A percentile compares a stretch with the other conserved stretches of the same genome.
Evolutionary conservation across 1,140 invertebrate genomes (phyloP).

Genomic region (Atta colombica): DNA sequence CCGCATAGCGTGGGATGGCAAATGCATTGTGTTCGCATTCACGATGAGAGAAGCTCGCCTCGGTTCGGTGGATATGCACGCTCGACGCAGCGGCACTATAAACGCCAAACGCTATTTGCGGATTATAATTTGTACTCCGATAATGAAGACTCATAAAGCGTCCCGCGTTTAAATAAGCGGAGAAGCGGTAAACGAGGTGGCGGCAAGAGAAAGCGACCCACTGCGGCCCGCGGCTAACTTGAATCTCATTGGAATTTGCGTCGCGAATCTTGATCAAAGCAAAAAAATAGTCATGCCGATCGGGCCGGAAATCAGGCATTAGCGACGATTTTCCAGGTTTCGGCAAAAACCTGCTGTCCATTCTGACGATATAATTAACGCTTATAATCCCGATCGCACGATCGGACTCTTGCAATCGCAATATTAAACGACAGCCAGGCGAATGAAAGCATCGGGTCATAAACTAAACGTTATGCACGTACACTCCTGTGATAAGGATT

Average conservation of each 20-base stretch:
- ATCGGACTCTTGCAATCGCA: not conserved
- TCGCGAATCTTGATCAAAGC: not conserved
- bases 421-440: not conserved
- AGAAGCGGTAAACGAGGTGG: constrained; percentile 17
- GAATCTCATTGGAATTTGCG: constrained; percentile 31
- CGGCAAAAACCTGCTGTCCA: constrained; percentile 27
- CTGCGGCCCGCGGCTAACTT: constrained; percentile 11
- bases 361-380: constrained; percentile 6
- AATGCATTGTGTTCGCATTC: constrained; percentile 31
- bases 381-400: not conserved
- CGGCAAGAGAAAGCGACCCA: constrained; percentile 52
- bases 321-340: constrained; percentile 37
- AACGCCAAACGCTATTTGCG: constrained; percentile 69
- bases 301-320: not conserved
- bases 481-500: not conserved
- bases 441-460: not conserved
- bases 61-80: constrained; percentile 20
- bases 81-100: constrained; percentile 57
- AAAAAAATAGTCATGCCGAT: not conserved
- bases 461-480: not conserved
- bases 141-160: constrained; percentile 75
- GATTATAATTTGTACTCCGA: constrained; percentile 73
- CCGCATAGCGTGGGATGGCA: constrained; percentile 59
- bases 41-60: constrained; percentile 38
- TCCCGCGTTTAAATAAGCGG: constrained; percentile 63